Conservation (phyloP, 2,797 vertebrate species). For the Jordanella pulchra region DNA sequence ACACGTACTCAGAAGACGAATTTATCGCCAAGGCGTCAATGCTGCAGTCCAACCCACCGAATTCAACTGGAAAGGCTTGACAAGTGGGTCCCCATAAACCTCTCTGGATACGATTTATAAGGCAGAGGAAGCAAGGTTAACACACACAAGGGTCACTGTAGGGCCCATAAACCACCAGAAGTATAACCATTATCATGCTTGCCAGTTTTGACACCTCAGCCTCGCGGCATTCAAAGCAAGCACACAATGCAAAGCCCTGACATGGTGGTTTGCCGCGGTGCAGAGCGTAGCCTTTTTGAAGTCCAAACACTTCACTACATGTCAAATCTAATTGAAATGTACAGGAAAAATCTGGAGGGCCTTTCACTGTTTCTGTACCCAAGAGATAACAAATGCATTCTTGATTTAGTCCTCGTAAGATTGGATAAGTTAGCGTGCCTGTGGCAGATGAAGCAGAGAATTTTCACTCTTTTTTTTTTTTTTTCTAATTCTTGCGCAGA, state of each 20-base stretch:
- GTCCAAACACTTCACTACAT: slow-evolving; percentile 48
- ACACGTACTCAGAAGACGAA: slow-evolving; percentile 44
- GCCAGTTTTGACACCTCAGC: slow-evolving; percentile 59
- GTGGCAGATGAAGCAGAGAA: slow-evolving; percentile 54
- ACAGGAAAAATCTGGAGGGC: slow-evolving; percentile 63
- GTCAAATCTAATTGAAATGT: slow-evolving; percentile 67
- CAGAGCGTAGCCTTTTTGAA: slow-evolving; percentile 56
- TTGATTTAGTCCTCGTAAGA: slow-evolving; percentile 49
- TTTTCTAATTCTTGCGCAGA: slow-evolving; percentile 7
- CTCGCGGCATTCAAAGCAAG: slow-evolving; percentile 53
- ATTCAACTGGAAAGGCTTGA: slow-evolving; percentile 58
- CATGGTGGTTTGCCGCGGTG: slow-evolving; percentile 27
- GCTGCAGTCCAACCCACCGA: slow-evolving; percentile 61
- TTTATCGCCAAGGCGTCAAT: slow-evolving; percentile 56
- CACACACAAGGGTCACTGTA: slow-evolving; percentile 71
- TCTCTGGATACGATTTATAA: slow-evolving; percentile 68
- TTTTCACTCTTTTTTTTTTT: slow-evolving; percentile 45
- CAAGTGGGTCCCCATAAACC: slow-evolving; percentile 68
- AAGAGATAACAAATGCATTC: slow-evolving; percentile 67
- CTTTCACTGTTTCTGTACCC: slow-evolving; percentile 59
- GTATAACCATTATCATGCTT: slow-evolving; percentile 69
- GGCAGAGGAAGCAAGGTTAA: slow-evolving; percentile 73
- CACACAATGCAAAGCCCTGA: slow-evolving; percentile 44
- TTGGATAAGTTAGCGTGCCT: slow-evolving; percentile 58
- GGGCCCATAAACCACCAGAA: slow-evolving; percentile 66